Evolutionary conservation across 2,797 vertebrate species (phyloP).

Genomic region (Enteromius paludinosus): DNA sequence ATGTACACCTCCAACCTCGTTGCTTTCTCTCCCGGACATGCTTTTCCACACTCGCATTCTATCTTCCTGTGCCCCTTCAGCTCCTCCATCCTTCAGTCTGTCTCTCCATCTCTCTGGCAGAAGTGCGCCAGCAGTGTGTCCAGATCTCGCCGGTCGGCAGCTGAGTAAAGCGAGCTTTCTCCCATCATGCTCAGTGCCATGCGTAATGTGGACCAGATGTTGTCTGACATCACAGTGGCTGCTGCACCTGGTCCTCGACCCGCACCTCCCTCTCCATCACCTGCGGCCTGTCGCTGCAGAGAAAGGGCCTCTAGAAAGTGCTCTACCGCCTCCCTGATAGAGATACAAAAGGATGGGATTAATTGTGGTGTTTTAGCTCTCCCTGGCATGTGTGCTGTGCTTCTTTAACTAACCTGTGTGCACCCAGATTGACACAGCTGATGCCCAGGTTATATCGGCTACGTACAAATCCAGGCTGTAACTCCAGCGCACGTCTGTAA

Average conservation of each 20-base stretch:
- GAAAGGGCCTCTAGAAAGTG: constrained; percentile 97
- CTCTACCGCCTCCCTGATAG: constrained; percentile 86
- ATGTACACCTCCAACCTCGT: constrained; percentile 11
- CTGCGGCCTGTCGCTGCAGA: constrained; percentile 86
- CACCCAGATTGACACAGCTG: constrained; percentile 96
- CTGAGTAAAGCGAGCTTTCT: constrained; percentile 90
- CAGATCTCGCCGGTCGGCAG: constrained; percentile 90
- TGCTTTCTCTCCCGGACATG: constrained; percentile 68
- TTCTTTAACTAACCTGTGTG: constrained; percentile 83
- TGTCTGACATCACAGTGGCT: constrained; percentile 92
- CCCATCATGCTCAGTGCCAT: constrained; percentile 99
- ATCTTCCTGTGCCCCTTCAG: constrained; percentile 61
- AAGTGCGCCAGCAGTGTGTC: constrained; percentile 88
- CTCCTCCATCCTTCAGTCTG: constrained; percentile 74
- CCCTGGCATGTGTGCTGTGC: neutral
- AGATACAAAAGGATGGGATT: neutral
- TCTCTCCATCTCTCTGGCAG: constrained; percentile 87
- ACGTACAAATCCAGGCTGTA: constrained; percentile 95
- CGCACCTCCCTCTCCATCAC: constrained; percentile 70
- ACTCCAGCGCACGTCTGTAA: constrained; percentile 90
- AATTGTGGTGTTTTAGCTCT: neutral
- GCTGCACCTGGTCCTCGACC: constrained; percentile 84
- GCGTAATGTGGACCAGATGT: constrained; percentile 98
- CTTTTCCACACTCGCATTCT: constrained; percentile 77
- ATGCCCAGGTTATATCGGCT: constrained; percentile 98